A percentile compares a stretch with the other conserved stretches of the same genome.
These are phyloP conservation scores for Ceratitis capitata DNA, from an alignment of 1,140 invertebrate species.

Conservation along the genomic window DNA sequence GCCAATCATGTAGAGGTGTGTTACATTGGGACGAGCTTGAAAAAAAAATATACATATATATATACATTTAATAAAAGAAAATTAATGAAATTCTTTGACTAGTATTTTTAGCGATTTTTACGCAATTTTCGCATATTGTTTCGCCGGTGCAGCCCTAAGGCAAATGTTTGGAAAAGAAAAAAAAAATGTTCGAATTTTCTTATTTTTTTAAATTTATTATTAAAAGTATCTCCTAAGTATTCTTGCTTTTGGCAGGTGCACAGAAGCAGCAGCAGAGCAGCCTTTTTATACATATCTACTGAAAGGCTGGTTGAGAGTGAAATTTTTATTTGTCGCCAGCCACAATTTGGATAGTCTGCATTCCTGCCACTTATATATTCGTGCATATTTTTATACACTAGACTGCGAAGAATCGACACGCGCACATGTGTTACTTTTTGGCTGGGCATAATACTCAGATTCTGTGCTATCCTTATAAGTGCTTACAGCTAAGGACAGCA, in stretches of 20 bases:
- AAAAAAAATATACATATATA: too few species aligned
- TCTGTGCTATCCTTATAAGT: neutral
- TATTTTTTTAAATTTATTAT: too few species aligned
- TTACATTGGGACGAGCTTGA: too few species aligned
- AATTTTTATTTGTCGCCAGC: neutral
- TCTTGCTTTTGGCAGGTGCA: neutral
- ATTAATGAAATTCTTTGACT: too few species aligned
- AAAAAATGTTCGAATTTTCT: too few species aligned
- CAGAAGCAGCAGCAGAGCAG: too few species aligned
- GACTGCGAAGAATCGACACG: too few species aligned
- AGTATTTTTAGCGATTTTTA: too few species aligned
- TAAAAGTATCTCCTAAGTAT: neutral
- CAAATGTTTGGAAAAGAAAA: too few species aligned
- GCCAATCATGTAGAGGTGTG: too few species aligned
- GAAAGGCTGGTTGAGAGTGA: neutral
- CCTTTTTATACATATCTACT: neutral
- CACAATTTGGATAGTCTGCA: neutral
- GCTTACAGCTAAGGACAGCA: neutral
- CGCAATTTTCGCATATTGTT: neutral
- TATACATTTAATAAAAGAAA: too few species aligned
- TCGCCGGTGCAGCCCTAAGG: neutral
- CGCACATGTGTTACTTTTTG: constrained; percentile 7
- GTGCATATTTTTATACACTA: neutral
- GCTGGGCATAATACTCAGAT: neutral
- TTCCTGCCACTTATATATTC: neutral